Evolutionary conservation across 2,797 vertebrate genomes (phyloP), one percentile per base, ranked within the genome.

Genomic region (Chloroceryle amazona): DNA sequence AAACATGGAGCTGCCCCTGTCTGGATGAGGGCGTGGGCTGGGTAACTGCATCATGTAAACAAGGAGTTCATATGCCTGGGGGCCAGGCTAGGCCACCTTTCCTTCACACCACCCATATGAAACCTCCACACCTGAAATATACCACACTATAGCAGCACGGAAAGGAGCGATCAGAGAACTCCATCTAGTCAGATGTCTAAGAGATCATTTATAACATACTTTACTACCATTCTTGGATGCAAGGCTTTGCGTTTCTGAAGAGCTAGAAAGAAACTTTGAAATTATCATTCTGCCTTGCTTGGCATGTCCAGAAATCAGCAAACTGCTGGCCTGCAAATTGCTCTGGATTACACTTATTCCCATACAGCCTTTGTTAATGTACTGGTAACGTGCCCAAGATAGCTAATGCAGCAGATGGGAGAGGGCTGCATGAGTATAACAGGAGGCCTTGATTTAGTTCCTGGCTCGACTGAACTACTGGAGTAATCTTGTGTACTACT

Each of bases 381-480:
- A 25, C n/a, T 5, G 33, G 20, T 52, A 74, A 49, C 0, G 1
- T 81, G 65, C 33, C 57, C 2, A 1, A 67, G 65, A 29, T 1
- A 71, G 52, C 22, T 67, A 67, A 60, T 46, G 44, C 9, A 86
- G 61, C 3, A 1, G 58, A 20, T 2, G 8, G 33, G 49, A 81
- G 35, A 35, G 51, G 26, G 22, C 28, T 75, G 55, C 42, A 6
- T 7, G 8, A 68, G 13, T 28, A 4, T 10, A 75, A 60, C 8
- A 66, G 47, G 57, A 73, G 10, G 15, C 65, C 51, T 85, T 61
- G 58, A 35, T 74, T 86, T 80, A 82, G 51, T 74, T 90, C 47
- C 67, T 37, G 47, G 65, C 80, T 92, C 91, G 44, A 76, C 85
- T 80, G 72, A 84, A 84, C 81, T 81, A 33, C 39, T 62, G 81